Conservation (phyloP, 2,888 invertebrate genomes). For the Dryobotodes eremita region DNA sequence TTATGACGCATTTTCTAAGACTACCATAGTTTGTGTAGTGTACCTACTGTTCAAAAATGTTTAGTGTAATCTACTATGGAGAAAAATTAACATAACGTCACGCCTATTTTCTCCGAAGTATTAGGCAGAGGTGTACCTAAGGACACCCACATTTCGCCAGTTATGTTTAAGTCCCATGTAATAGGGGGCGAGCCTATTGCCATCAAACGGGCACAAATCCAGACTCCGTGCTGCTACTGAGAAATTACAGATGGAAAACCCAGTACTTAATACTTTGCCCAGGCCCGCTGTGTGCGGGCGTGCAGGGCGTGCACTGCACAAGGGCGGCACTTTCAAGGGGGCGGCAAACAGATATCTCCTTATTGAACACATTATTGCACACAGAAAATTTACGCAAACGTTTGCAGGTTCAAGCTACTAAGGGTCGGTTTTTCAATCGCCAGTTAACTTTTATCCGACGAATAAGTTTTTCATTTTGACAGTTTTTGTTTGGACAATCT, state of each 20-base stretch:
- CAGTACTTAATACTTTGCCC: too few relatives aligned
- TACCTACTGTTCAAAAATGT: background rate
- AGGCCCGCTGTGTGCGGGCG: too few relatives aligned
- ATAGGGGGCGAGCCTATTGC: background rate
- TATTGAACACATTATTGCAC: too few relatives aligned
- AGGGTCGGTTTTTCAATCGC: too few relatives aligned
- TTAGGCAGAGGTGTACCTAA: background rate
- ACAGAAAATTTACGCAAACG: too few relatives aligned
- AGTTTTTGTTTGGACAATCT: too few relatives aligned
- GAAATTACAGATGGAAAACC: background rate
- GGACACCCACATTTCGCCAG: background rate
- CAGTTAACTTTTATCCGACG: too few relatives aligned
- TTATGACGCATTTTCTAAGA: background rate
- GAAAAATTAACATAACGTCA: background rate
- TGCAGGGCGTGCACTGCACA: too few relatives aligned
- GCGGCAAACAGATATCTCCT: too few relatives aligned
- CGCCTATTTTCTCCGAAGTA: background rate
- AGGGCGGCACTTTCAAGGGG: too few relatives aligned
- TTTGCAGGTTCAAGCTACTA: too few relatives aligned
- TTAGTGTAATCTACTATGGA: background rate
- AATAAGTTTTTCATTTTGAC: too few relatives aligned
- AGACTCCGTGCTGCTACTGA: background rate
- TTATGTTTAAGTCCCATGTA: background rate
- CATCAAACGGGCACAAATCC: background rate
- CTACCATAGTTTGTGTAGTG: background rate